Percentiles rank a stretch among this genome's conserved stretches.
These are phyloP conservation scores for Aphelinus certus DNA, from an alignment of 1,140 invertebrate species.

Conservation along the genomic window DNA sequence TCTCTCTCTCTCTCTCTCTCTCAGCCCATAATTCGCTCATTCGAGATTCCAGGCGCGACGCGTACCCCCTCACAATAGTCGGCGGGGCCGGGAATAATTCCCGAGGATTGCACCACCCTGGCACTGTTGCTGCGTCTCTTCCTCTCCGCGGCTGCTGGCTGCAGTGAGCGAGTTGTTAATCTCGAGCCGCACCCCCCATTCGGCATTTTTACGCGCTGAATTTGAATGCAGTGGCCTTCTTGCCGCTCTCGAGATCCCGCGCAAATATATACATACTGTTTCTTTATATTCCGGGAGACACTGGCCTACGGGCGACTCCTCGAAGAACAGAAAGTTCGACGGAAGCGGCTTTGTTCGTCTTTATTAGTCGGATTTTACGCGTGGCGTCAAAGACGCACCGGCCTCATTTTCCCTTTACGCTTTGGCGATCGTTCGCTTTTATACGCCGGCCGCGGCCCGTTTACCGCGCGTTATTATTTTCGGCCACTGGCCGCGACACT, in stretches of 20 bases:
- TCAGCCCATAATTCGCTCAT: slow-evolving; percentile 18
- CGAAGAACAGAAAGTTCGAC: not conserved
- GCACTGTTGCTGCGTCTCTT: not conserved
- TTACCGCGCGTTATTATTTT: slow-evolving; percentile 12
- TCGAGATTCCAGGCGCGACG: slow-evolving; percentile 22
- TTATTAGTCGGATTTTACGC: slow-evolving; percentile 19
- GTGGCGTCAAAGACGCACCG: not conserved
- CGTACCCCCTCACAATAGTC: not conserved
- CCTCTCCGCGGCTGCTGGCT: not conserved
- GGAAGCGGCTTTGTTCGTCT: not conserved
- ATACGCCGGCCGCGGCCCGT: not conserved
- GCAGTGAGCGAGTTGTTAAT: slow-evolving; percentile 22
- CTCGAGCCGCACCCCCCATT: slow-evolving; percentile 12
- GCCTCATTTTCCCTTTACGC: slow-evolving; percentile 25
- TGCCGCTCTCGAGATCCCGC: too few species aligned
- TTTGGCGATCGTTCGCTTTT: slow-evolving; percentile 15
- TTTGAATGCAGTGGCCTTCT: slow-evolving; percentile 8
- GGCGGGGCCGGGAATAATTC: not conserved
- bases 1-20: too few species aligned
- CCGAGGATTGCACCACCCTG: not conserved
- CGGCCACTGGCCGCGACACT: not conserved
- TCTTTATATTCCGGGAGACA: too few species aligned
- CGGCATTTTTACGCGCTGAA: slow-evolving; percentile 30
- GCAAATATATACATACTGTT: too few species aligned
- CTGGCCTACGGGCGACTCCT: too few species aligned